phyloP scores from a whole-genome alignment of 2,888 invertebrate genomes.

The Drosophila aldrichi region DNA sequence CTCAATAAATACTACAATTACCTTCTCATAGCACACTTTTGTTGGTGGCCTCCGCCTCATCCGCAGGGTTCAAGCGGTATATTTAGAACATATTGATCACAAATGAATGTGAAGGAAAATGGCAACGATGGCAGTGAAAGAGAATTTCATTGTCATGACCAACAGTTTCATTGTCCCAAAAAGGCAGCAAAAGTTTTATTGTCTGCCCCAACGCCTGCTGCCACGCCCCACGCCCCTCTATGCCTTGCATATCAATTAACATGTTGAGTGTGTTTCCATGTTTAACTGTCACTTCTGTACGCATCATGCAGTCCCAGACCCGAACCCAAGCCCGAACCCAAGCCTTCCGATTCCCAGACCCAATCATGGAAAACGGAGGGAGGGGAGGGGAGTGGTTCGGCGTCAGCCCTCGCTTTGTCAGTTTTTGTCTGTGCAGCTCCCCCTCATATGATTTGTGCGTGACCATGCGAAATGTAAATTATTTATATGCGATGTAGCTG shows the following conservation, averaged over 20 bases:
- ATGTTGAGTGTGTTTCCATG: conserved; percentile 74
- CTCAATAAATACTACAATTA: neutral
- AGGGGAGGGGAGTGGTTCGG: neutral
- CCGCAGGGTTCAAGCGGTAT: neutral
- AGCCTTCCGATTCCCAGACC: conserved; percentile 30
- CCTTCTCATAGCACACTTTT: neutral
- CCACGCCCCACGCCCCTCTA: conserved; percentile 6
- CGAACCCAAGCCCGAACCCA: conserved; percentile 18
- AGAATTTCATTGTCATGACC: conserved; percentile 30
- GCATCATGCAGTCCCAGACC: conserved; percentile 58
- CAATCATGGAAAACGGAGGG: conserved; percentile 2
- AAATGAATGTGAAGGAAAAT: conserved; percentile 4
- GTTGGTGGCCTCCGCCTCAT: neutral
- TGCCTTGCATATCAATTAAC: conserved; percentile 66
- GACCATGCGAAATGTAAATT: conserved; percentile 78
- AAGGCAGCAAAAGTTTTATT: conserved; percentile 22
- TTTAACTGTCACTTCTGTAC: conserved; percentile 73
- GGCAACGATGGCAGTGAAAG: conserved; percentile 16
- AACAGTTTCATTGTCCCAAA: conserved; percentile 22
- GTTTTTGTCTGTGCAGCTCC: conserved; percentile 18
- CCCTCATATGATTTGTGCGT: conserved; percentile 70
- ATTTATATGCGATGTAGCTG: conserved; percentile 36
- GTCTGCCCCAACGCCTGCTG: neutral
- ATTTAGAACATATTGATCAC: conserved; percentile 7
- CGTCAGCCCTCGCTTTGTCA: conserved; percentile 15